Evolutionary conservation across 1,140 invertebrate species (phyloP), one percentile per base, ranked within the genome.

Genomic region (Micrasema minimum): DNA sequence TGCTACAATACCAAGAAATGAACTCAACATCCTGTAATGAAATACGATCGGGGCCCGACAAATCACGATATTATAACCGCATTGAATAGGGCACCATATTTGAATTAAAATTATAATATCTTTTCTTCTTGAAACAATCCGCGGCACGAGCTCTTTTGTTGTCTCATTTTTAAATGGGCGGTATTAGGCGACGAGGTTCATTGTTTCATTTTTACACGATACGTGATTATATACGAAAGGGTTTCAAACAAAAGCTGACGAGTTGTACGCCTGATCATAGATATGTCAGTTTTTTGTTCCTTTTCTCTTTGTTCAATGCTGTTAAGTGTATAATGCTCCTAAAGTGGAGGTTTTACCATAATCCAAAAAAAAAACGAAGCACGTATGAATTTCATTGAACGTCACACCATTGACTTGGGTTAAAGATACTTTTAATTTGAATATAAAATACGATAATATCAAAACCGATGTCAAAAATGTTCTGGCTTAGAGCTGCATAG

Each of bases 121-220:
- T 64, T 11, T 64, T 64, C 59, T 46, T 18, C 22, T 31, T 7
- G 38, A 31, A 59, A 20, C 55, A 31, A 51, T 46, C 43, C 16
- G 20, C 53, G 12, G 16, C 26, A 35, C 59, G 59, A 46, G 41
- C 45, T 64, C 59, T 64, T 62, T 64, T 64, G 59, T 64, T 46
- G 11, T 38, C 59, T n/a, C n/a, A 38, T 64, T 26, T 64, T 64
- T 43, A 43, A 62, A 62, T 59, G 55, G 35, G 31, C 2, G 6
- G 6, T 59, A 23, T 53, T 31, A n/a, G 11, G 23, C 0, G 50
- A 12, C n/a, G 37, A 20, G 9, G 7, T 38, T 35, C 16, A 59
- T 59, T 59, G 55, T 59, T 59, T 59, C 16, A 59, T 16, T 59
- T 55, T 59, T 43, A 59, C 55, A 59, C 55, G 55, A 59, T 35